Percentiles rank a stretch among this genome's conserved stretches.
These are phyloP conservation scores for Phodopus roborovskii DNA, from an alignment of 2,113 vertebrate species.

Conservation along the genomic window DNA sequence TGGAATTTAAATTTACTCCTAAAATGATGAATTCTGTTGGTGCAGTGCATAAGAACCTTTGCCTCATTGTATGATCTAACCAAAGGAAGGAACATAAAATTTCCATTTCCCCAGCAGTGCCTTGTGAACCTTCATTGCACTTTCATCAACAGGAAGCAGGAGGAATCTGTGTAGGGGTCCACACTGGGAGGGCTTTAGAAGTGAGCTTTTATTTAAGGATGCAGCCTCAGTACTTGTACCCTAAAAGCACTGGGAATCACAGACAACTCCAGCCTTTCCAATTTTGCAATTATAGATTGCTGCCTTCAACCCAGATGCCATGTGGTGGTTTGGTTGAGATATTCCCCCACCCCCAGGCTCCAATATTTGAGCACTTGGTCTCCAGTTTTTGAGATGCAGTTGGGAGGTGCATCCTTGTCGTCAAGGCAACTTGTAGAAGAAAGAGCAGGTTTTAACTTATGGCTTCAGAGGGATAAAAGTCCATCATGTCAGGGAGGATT, in stretches of 20 bases:
- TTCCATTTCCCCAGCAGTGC: background rate
- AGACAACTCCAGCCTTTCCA: background rate
- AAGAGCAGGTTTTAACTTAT: too few relatives aligned
- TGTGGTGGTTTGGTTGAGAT: background rate
- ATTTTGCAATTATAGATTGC: background rate
- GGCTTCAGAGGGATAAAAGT: too few relatives aligned
- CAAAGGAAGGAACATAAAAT: background rate
- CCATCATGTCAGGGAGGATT: too few relatives aligned
- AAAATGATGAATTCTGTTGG: background rate
- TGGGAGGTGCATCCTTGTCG: background rate
- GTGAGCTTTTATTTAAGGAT: background rate
- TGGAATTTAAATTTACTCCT: background rate
- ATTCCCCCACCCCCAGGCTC: background rate
- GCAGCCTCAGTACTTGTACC: background rate
- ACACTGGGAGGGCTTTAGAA: background rate
- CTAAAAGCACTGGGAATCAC: background rate
- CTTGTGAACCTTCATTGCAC: background rate
- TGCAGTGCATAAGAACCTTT: background rate
- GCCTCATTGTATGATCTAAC: background rate
- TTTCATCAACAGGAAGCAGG: background rate
- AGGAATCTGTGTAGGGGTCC: background rate
- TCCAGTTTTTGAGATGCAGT: background rate
- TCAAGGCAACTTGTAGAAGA: too few relatives aligned
- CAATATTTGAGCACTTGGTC: background rate
- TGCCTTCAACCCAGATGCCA: background rate